phyloP scores from a whole-genome alignment of 2,113 vertebrate genomes.

The Puntigrus tetrazona region DNA sequence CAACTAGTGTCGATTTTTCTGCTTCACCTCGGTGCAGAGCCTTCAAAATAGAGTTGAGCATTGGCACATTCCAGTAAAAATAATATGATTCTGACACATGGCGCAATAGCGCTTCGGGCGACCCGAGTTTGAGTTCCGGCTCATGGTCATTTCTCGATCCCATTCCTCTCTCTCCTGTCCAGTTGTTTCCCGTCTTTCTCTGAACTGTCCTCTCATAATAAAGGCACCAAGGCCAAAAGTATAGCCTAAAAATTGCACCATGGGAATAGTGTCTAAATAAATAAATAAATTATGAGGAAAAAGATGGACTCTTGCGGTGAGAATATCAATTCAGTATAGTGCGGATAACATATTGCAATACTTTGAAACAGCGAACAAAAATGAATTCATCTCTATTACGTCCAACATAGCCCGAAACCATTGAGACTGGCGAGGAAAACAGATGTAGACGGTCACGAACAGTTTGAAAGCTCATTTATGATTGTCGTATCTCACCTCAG shows the following conservation, averaged over 20 bases:
- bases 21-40: background rate
- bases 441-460: background rate
- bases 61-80: background rate
- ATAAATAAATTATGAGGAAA: background rate
- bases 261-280: background rate
- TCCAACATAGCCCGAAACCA: background rate
- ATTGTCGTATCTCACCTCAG: background rate
- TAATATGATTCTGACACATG: background rate
- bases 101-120: background rate
- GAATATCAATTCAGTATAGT: background rate
- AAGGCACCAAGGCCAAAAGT: background rate
- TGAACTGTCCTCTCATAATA: background rate
- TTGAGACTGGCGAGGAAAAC: background rate
- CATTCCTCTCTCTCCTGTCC: background rate
- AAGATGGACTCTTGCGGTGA: background rate
- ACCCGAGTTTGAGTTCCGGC: background rate
- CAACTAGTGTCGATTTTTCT: background rate
- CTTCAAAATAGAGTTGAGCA: background rate
- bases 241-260: background rate
- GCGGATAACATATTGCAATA: background rate
- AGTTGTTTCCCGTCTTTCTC: background rate
- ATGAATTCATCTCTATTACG: background rate
- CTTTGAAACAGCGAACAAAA: background rate
- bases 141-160: background rate
- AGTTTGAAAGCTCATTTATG: constrained; percentile 5